Conservation (phyloP, 2,888 invertebrate genomes). For the Macropis europaea region DNA sequence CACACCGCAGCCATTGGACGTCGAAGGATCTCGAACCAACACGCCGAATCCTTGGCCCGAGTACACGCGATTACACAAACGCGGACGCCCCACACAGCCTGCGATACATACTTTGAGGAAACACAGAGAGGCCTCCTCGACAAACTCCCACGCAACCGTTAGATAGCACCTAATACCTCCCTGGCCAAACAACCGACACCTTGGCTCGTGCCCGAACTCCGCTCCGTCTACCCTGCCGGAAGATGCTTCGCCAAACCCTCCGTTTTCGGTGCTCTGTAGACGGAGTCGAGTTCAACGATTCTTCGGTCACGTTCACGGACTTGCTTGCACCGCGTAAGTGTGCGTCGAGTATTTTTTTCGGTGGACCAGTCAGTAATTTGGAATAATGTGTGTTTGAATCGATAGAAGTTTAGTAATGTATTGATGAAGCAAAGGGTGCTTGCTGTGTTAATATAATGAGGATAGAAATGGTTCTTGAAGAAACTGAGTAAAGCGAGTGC, state of each 20-base stretch:
- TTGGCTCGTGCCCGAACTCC: constrained; percentile 45
- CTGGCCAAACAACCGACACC: constrained; percentile 51
- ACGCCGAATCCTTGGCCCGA: constrained; percentile 5
- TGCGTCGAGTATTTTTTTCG: too few species aligned
- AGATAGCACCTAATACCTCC: constrained; percentile 56
- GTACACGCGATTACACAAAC: constrained; percentile 20
- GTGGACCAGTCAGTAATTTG: too few species aligned
- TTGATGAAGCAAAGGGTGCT: too few species aligned
- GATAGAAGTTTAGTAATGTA: too few species aligned
- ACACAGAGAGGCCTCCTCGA: constrained; percentile 43
- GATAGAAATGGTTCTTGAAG: too few species aligned
- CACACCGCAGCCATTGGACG: background rate
- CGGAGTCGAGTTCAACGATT: too few species aligned
- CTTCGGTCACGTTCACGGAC: too few species aligned
- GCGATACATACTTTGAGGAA: constrained; percentile 50
- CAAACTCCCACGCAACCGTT: constrained; percentile 43
- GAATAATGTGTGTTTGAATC: too few species aligned
- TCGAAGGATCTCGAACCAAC: constrained; percentile 6
- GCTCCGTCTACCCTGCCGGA: constrained; percentile 27
- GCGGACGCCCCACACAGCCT: background rate
- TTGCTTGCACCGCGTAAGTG: too few species aligned
- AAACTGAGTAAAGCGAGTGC: too few species aligned
- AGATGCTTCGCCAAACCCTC: constrained; percentile 44
- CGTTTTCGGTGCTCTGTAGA: too few species aligned
- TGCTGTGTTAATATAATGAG: too few species aligned